Conservation (phyloP, 2,113 vertebrate species). For the Hyaena hyaena region DNA sequence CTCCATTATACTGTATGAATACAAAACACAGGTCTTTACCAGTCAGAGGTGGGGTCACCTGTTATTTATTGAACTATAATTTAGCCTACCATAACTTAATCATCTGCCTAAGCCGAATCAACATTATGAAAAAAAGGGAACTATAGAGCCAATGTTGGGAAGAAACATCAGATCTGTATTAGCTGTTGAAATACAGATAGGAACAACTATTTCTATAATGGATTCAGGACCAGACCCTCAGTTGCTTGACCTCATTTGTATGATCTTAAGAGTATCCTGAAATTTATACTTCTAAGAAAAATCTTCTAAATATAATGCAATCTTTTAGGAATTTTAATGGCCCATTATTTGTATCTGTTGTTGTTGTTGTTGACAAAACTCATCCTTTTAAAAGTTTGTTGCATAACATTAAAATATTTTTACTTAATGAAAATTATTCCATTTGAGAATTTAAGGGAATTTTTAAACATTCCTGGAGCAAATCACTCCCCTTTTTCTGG, state of each 20-base stretch:
- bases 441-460: background rate
- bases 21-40: background rate
- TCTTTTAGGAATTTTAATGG: constrained; percentile 2
- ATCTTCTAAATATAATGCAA: background rate
- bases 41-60: background rate
- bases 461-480: background rate
- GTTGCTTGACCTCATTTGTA: background rate
- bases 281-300: background rate
- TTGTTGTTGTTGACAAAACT: background rate
- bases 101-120: background rate
- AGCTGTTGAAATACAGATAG: background rate
- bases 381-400: background rate
- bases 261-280: background rate
- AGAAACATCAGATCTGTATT: background rate
- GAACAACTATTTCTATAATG: background rate
- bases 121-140: background rate
- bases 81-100: background rate
- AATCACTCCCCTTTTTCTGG: background rate
- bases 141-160: background rate
- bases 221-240: background rate
- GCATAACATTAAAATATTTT: background rate
- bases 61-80: background rate
- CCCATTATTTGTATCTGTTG: background rate
- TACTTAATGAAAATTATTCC: background rate
- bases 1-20: fast-evolving